Evolutionary conservation across 2,113 vertebrate species (phyloP).

Genomic region (Corydoras sp.): DNA sequence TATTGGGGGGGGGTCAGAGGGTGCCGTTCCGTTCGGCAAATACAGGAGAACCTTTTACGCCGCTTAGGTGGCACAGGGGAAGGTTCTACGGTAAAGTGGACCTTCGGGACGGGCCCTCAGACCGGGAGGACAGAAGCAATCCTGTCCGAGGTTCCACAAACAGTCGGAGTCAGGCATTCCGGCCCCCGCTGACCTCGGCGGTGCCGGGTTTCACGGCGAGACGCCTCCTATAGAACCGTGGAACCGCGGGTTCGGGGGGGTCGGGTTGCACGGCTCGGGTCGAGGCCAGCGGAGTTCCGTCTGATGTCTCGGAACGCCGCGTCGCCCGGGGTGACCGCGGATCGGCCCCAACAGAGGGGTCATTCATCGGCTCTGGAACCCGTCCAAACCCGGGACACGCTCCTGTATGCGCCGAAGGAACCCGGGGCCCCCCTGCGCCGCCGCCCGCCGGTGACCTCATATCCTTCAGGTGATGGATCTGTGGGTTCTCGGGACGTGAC

Average conservation of each 20-base stretch:
- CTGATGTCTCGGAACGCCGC: neutral
- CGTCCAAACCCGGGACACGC: neutral
- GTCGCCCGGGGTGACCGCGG: neutral
- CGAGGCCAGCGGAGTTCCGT: neutral
- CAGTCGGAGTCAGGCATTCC: conserved; percentile 9
- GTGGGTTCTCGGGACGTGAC: conserved; percentile 20
- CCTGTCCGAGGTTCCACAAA: conserved; percentile 2
- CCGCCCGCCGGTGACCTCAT: neutral
- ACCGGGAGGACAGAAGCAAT: too few species aligned
- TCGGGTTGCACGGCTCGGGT: neutral
- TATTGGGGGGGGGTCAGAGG: conserved; percentile 34
- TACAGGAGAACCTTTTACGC: too few species aligned
- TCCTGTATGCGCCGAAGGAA: neutral
- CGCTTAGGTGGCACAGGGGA: too few species aligned
- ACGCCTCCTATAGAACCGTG: neutral
- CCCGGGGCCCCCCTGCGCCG: neutral
- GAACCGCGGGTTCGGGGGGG: neutral
- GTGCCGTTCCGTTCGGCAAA: conserved; percentile 6
- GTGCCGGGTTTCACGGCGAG: conserved; percentile 14
- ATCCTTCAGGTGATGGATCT: conserved; percentile 16
- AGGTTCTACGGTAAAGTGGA: too few species aligned
- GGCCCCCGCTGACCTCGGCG: neutral
- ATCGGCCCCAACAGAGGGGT: neutral
- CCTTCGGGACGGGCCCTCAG: too few species aligned
- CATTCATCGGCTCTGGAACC: conserved; percentile 2